Percentiles rank a stretch among this genome's conserved stretches.
phyloP scores from a whole-genome alignment of 2,797 vertebrate species.

The Melanotaenia pygmaea region DNA sequence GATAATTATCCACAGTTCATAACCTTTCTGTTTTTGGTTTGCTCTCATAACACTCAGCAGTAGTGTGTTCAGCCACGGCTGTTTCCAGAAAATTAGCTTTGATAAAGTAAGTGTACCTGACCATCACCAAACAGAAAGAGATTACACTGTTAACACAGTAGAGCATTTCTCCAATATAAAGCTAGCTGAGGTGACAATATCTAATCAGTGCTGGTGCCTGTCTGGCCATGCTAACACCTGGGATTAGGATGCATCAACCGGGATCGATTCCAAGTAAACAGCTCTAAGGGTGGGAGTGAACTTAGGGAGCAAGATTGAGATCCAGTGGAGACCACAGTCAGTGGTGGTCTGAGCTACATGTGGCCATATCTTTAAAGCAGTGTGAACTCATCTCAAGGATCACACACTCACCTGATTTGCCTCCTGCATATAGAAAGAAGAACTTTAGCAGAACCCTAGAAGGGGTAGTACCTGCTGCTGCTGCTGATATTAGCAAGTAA shows the following conservation, averaged over 20 bases:
- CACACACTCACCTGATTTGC: background rate
- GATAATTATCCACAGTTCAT: conserved; percentile 7
- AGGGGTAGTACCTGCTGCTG: too few species aligned
- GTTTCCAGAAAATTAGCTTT: conserved; percentile 22
- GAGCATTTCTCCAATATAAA: conserved; percentile 11
- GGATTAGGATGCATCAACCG: background rate
- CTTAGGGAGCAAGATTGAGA: background rate
- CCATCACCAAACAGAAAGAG: background rate
- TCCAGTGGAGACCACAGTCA: background rate
- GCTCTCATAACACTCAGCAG: conserved; percentile 2
- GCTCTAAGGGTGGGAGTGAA: background rate
- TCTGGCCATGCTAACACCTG: background rate
- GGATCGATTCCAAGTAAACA: background rate
- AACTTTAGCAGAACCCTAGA: background rate
- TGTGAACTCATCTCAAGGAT: background rate
- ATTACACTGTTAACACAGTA: background rate
- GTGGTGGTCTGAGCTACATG: background rate
- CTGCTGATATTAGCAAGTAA: background rate
- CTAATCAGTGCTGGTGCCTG: background rate
- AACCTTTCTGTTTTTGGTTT: conserved; percentile 19
- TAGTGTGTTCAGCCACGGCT: conserved; percentile 18
- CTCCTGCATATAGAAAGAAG: background rate
- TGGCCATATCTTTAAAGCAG: background rate
- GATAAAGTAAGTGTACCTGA: conserved; percentile 25
- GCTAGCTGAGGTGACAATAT: background rate